Evolutionary conservation across 2,113 vertebrate species (phyloP).

Genomic region (Malurus elegans): DNA sequence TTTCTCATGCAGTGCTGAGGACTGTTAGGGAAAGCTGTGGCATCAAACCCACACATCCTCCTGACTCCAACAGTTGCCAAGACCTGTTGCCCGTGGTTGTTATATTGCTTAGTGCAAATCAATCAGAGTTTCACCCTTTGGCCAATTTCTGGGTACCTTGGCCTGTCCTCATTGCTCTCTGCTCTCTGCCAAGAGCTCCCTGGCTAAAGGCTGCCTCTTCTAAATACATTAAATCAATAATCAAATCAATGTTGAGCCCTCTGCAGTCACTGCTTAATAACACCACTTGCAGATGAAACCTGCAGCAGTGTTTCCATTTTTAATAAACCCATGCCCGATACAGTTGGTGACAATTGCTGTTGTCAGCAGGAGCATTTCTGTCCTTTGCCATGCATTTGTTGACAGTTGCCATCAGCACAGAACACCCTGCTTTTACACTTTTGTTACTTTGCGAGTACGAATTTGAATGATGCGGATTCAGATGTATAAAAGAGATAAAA

Average conservation of each 20-base stretch:
- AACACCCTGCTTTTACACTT: conserved; percentile 76
- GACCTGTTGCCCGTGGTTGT: conserved; percentile 29
- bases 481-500: conserved; percentile 85
- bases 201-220: conserved; percentile 42
- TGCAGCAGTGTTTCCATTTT: conserved; percentile 27
- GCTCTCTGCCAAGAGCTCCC: conserved; percentile 19
- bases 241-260: conserved; percentile 49
- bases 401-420: conserved; percentile 73
- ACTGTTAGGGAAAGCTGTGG: background rate
- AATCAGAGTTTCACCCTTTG: conserved; percentile 35
- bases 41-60: background rate
- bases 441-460: conserved; percentile 81
- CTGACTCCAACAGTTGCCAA: background rate
- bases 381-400: conserved; percentile 69
- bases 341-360: conserved; percentile 37
- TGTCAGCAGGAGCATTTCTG: conserved; percentile 62
- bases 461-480: conserved; percentile 81
- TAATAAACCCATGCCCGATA: conserved; percentile 38
- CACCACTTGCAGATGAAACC: conserved; percentile 15
- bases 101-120: conserved; percentile 18
- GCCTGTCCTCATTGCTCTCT: background rate
- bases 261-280: conserved; percentile 62
- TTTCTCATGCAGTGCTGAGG: background rate
- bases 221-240: conserved; percentile 65
- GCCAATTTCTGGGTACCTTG: conserved; percentile 10